A percentile compares a stretch with the other conserved stretches of the same genome.
Evolutionary conservation across 1,140 invertebrate species (phyloP).

Genomic region (Limonius californicus): DNA sequence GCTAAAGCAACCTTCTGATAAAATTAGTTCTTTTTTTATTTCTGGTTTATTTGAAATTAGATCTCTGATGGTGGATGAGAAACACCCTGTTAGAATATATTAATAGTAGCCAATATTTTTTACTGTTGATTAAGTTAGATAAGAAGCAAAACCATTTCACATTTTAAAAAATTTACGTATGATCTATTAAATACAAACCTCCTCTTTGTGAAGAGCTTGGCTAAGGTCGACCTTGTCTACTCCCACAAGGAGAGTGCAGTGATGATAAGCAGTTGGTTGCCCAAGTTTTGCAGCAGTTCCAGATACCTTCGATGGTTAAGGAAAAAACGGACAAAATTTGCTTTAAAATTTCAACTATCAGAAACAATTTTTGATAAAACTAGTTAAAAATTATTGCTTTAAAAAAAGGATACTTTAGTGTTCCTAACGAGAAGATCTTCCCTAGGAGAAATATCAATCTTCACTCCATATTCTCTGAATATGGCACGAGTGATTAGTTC

Average conservation of each 20-base stretch:
- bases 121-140: too few species aligned
- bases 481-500: slow-evolving; percentile 78
- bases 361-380: too few species aligned
- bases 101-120: too few species aligned
- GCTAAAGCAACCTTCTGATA: too few species aligned
- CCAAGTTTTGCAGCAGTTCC: slow-evolving; percentile 90
- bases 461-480: slow-evolving; percentile 72
- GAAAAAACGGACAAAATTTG: background rate
- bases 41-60: too few species aligned
- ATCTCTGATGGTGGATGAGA: too few species aligned
- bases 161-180: too few species aligned
- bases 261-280: slow-evolving; percentile 83
- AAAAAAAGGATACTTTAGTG: slow-evolving; percentile 70
- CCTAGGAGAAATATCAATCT: slow-evolving; percentile 68
- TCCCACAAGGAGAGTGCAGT: slow-evolving; percentile 87
- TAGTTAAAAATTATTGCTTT: too few species aligned
- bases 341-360: background rate
- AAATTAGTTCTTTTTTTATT: too few species aligned
- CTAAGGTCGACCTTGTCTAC: slow-evolving; percentile 72
- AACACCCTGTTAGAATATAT: too few species aligned
- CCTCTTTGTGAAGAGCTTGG: slow-evolving; percentile 60
- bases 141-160: too few species aligned
- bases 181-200: slow-evolving; percentile 55
- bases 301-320: slow-evolving; percentile 61
- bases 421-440: slow-evolving; percentile 81